These are phyloP conservation scores for Lonchura striata DNA, from an alignment of 2,113 vertebrate species.

Conservation along the genomic window DNA sequence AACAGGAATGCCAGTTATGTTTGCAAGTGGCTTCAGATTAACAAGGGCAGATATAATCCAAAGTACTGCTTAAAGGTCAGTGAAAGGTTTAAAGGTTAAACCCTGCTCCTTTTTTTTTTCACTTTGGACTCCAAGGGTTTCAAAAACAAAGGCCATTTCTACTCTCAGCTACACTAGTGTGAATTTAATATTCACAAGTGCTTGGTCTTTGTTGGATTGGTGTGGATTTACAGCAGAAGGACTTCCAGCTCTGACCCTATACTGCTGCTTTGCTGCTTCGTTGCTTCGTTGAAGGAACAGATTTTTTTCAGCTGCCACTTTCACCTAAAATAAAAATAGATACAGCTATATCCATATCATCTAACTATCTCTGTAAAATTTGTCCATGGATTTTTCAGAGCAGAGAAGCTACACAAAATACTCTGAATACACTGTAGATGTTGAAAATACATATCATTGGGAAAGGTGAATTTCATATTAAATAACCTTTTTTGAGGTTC, in stretches of 20 bases:
- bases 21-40: slow-evolving; percentile 44
- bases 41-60: slow-evolving; percentile 26
- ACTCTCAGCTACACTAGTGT: not conserved
- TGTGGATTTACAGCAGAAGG: slow-evolving; percentile 5
- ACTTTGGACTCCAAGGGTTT: not conserved
- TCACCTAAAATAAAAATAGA: not conserved
- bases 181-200: slow-evolving; percentile 8
- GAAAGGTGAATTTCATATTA: not conserved
- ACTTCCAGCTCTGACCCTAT: not conserved
- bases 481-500: not conserved
- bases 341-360: not conserved
- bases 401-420: not conserved
- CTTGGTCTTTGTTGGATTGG: not conserved
- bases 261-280: not conserved
- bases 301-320: not conserved
- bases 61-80: slow-evolving; percentile 33
- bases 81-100: slow-evolving; percentile 47
- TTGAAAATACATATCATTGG: not conserved
- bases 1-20: slow-evolving; percentile 10
- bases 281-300: not conserved
- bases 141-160: slow-evolving; percentile 16
- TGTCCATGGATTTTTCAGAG: not conserved
- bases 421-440: not conserved
- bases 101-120: not conserved
- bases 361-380: not conserved